phyloP scores from a whole-genome alignment of 1,140 invertebrate species.

The Temnothorax longispinosus region DNA sequence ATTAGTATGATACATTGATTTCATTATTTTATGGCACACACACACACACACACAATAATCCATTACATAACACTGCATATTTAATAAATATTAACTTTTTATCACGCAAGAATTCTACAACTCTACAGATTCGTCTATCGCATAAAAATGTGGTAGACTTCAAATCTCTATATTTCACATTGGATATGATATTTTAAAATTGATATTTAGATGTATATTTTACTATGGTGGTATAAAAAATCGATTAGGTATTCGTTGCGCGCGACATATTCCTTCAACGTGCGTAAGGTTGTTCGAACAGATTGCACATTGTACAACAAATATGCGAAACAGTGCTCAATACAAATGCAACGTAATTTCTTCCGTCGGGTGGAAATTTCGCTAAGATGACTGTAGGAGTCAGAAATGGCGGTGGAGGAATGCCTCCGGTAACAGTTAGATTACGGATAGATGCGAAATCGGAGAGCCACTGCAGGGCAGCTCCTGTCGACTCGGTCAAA shows the following conservation, averaged over 20 bases:
- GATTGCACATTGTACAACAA: neutral
- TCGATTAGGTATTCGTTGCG: neutral
- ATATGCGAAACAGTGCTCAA: neutral
- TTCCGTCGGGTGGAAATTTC: neutral
- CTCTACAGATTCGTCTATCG: neutral
- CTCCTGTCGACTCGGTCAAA: conserved; percentile 44
- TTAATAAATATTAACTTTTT: neutral
- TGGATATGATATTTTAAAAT: neutral
- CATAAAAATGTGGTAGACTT: neutral
- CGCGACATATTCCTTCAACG: neutral
- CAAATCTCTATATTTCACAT: neutral
- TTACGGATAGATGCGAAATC: conserved; percentile 23
- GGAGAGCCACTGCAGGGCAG: conserved; percentile 14
- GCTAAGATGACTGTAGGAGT: conserved; percentile 18
- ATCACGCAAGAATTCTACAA: neutral
- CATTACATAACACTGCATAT: neutral
- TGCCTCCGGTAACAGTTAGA: conserved; percentile 13
- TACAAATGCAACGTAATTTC: conserved; percentile 24
- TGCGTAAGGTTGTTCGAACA: neutral
- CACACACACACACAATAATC: neutral
- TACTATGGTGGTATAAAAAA: neutral
- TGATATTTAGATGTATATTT: neutral
- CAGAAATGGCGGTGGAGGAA: neutral
- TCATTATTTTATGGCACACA: neutral
- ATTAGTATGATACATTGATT: neutral